These are phyloP conservation scores for Ruditapes philippinarum DNA, from an alignment of 1,140 invertebrate species.

Conservation along the genomic window DNA sequence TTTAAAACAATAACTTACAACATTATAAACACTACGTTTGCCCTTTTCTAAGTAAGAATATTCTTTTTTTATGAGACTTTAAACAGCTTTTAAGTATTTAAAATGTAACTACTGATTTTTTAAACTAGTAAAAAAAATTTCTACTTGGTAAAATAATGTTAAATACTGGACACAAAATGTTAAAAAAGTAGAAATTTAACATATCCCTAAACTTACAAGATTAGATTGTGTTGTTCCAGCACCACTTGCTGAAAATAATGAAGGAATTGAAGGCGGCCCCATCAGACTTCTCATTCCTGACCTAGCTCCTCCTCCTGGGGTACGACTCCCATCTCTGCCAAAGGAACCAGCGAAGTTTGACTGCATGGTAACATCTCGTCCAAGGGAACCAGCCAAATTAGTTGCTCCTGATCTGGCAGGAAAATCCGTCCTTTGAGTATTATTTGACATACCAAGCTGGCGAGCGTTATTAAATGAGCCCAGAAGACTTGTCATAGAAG, in stretches of 20 bases:
- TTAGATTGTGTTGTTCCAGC: neutral
- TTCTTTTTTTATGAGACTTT: no score
- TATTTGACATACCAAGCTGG: neutral
- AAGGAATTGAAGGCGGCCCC: conserved; percentile 1
- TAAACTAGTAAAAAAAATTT: no score
- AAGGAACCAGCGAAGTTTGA: neutral
- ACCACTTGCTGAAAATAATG: neutral
- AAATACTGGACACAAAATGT: no score
- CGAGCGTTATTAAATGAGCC: neutral
- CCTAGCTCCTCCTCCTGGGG: neutral
- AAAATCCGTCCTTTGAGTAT: neutral
- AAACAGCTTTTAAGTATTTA: no score
- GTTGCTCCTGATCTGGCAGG: neutral
- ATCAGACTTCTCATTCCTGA: neutral
- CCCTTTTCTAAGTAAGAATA: no score
- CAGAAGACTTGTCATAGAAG: neutral
- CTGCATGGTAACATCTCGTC: neutral
- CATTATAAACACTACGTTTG: no score
- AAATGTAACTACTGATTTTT: no score
- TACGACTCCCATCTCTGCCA: neutral
- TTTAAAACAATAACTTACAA: no score
- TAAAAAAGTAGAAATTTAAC: no score
- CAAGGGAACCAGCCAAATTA: neutral
- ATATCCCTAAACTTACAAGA: neutral
- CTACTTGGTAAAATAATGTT: no score